Base-by-base conservation (phyloP, 2,113 vertebrate genomes). In the Hepsetus odoe region DNA sequence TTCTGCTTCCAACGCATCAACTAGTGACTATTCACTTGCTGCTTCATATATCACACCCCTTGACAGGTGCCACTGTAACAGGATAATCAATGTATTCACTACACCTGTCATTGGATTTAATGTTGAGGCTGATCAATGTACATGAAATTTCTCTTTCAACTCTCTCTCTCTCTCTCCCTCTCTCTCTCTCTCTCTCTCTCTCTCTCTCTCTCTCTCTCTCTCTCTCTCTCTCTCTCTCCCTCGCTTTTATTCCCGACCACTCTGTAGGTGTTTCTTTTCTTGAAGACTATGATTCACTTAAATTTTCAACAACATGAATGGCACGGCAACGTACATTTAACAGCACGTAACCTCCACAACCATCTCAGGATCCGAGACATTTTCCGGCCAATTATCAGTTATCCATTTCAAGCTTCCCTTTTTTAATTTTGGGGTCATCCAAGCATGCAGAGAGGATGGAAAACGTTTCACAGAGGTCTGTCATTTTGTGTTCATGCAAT, bases 271-370 rank as follows among this genome's bases (percentile, higher is more conserved):
- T 8, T 30, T 40, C 32, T 22, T 16, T 9, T 44, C n/a, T 53
- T 30, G 30, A 24, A 49, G 61, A 49, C 22, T 1, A 18, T 49
- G 10, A 65, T 22, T 26, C n/a, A 72, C 42, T 24, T 79, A 26
- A 55, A 64, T 67, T 72, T 79, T 53, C 24, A 53, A 22, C 55
- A 64, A 55, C 44, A 61, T 66, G 70, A 67, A 80, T 70, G 59
- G 18, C 12, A 2, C 30, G 0, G 8, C 51, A 62, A 91, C 91
- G 90, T 91, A 88, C 87, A 90, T 91, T 91, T 92, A 90, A 90
- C 91, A 87, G 71, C 81, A 59, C 85, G 84, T 87, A 90, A 91
- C 89, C 88, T 86, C 68, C 61, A 32, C 67, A 75, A 72, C 7
- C 82, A 74, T 79, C 73, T 58, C 80, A 75, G 84, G 83, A 85